Evolutionary conservation across 2,113 vertebrate genomes (phyloP).

Genomic region (Phalacrocorax aristotelis): DNA sequence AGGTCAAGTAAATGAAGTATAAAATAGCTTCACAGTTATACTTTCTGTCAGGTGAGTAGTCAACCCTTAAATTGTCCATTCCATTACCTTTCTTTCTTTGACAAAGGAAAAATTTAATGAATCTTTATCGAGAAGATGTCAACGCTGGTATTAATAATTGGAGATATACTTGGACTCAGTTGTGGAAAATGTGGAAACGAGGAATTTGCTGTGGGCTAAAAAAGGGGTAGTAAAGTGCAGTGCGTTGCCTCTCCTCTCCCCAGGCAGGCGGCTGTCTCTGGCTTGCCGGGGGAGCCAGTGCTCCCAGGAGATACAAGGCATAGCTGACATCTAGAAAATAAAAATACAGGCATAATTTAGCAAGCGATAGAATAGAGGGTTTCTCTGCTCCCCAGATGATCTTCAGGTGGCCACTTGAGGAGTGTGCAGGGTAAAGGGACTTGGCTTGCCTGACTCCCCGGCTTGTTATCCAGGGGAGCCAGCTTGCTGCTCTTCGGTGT

Average conservation of each 20-base stretch:
- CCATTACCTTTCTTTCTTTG: neutral
- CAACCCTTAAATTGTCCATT: slow-evolving; percentile 36
- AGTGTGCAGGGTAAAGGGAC: accelerated
- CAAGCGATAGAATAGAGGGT: neutral
- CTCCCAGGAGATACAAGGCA: neutral
- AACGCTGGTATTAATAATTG: neutral
- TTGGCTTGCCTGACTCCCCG: neutral
- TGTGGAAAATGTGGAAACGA: neutral
- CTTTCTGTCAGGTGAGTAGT: slow-evolving; percentile 42
- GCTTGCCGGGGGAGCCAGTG: neutral
- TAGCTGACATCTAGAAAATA: neutral
- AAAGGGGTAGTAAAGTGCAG: neutral
- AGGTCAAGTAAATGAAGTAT: slow-evolving; percentile 48
- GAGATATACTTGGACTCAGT: neutral
- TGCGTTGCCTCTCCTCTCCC: neutral
- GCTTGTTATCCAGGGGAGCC: neutral
- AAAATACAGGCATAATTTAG: neutral
- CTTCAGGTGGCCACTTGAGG: neutral
- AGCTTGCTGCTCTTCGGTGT: neutral
- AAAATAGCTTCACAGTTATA: slow-evolving; percentile 43
- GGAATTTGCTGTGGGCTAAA: neutral
- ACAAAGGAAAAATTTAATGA: slow-evolving; percentile 1
- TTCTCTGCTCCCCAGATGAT: neutral
- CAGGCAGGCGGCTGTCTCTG: neutral
- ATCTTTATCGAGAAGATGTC: neutral